Conservation (phyloP, 2,797 vertebrate species). For the Falco columbarius region DNA sequence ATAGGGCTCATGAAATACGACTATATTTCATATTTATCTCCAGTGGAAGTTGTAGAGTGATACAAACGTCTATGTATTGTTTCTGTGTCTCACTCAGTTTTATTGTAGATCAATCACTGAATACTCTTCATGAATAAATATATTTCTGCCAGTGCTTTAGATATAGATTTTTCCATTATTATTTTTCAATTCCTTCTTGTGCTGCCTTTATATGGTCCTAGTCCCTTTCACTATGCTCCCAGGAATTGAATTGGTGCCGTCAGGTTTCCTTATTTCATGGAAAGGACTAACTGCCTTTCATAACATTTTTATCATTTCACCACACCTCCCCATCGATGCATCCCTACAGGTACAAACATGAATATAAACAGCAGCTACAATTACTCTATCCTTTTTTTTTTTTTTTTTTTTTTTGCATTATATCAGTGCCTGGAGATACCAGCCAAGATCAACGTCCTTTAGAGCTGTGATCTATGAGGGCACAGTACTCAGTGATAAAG, state of each 20-base stretch:
- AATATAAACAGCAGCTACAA: neutral
- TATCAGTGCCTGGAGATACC: neutral
- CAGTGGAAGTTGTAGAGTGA: neutral
- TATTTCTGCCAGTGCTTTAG: neutral
- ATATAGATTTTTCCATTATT: conserved; percentile 50
- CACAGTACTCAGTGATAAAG: neutral
- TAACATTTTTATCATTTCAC: neutral
- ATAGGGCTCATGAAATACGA: neutral
- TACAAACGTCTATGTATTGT: neutral
- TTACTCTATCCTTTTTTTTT: neutral
- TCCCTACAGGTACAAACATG: neutral
- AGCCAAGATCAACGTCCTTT: neutral
- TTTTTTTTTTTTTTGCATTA: neutral
- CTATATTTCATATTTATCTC: conserved; percentile 25
- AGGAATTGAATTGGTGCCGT: neutral
- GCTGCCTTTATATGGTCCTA: neutral
- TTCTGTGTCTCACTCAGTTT: conserved; percentile 26
- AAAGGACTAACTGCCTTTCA: neutral
- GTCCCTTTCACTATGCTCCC: neutral
- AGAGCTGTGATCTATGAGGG: neutral
- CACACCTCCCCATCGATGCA: neutral
- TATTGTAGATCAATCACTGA: conserved; percentile 29
- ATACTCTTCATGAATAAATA: conserved; percentile 22
- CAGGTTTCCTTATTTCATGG: neutral
- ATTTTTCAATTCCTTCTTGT: conserved; percentile 17